Evolutionary conservation across 2,797 vertebrate species (phyloP), one percentile per base, ranked within the genome.

Genomic region (Urocyon cinereoargenteus): DNA sequence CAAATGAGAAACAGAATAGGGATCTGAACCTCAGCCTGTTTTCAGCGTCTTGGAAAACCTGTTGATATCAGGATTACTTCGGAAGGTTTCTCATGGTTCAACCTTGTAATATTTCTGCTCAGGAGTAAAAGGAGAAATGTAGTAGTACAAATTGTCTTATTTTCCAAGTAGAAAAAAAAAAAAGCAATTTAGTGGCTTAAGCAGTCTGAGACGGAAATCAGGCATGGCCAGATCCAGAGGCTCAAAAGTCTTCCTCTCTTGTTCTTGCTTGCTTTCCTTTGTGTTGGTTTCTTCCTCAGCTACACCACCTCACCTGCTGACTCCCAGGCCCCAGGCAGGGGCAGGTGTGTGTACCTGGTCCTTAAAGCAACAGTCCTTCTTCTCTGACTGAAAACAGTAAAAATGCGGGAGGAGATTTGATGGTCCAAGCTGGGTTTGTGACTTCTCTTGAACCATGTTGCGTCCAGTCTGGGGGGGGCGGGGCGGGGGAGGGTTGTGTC

Each of bases 121-220:
- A 70, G 26, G 14, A 70, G 24, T 85, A 53, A 84, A 91, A 87
- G 49, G 15, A 87, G 19, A 57, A 59, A 87, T 36, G 26, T 7
- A n/a, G 75, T 87, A 49, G 28, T 81, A 84, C n/a, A 90, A 68
- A 64, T 90, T 22, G 19, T 81, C 31, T 59, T 14, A 84, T 53
- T 96, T 78, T 55, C 53, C 59, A 91, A 73, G 51, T 72, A 94
- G 51, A 10, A 87, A 86, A 84, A 66, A 10, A 87, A 86, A 84
- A 66, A 36, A 40, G 26, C 9, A 53, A 51, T 59, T 91, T 66
- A 49, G 36, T 92, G 88, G 57, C 12, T 34, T 82, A 86, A 40
- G n/a, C 77, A 93, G 55, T 73, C 66, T 62, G 49, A 84, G 64
- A 70, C 86, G 66, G 45, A 93, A 55, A 53, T 90, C 61, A 90